These are phyloP conservation scores for Phenganax subtilis DNA, from an alignment of 92 coral and sea anemone genomes.

Conservation along the genomic window DNA sequence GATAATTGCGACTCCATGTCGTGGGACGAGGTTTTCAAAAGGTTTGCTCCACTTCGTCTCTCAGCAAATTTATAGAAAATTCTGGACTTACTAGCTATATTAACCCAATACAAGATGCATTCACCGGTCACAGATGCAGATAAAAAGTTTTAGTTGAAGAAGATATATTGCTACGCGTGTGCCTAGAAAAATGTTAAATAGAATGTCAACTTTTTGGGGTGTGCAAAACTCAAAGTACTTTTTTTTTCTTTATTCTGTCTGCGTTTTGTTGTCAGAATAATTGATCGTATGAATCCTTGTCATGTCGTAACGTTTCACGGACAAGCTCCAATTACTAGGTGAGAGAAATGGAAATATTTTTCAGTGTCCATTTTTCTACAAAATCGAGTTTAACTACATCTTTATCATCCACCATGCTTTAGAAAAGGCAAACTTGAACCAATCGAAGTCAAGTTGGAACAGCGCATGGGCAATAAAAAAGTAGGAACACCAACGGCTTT, in stretches of 20 bases:
- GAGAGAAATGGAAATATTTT: background rate
- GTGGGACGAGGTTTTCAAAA: slow-evolving; percentile 84
- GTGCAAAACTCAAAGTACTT: background rate
- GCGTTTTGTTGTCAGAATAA: background rate
- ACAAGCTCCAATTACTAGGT: slow-evolving; percentile 72
- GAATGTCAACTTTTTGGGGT: too few relatives aligned
- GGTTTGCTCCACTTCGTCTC: slow-evolving; percentile 34
- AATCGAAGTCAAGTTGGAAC: slow-evolving; percentile 78
- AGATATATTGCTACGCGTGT: too few relatives aligned
- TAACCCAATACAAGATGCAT: background rate
- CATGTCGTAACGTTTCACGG: slow-evolving; percentile 73
- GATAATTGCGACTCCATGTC: slow-evolving; percentile 49
- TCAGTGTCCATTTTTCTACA: background rate
- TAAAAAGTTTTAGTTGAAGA: background rate
- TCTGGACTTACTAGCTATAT: background rate
- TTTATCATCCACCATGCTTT: slow-evolving; percentile 1
- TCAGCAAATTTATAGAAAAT: too few relatives aligned
- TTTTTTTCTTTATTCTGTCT: background rate
- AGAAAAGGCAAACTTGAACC: slow-evolving; percentile 91
- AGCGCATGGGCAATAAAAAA: slow-evolving; percentile 99
- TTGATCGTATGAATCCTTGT: slow-evolving; percentile 70
- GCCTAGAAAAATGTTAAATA: too few relatives aligned
- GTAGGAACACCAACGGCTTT: slow-evolving; percentile 35
- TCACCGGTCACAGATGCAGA: background rate
- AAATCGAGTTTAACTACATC: background rate